Base-by-base conservation (phyloP, 2,888 invertebrate genomes). In the Acrobasis repandana region DNA sequence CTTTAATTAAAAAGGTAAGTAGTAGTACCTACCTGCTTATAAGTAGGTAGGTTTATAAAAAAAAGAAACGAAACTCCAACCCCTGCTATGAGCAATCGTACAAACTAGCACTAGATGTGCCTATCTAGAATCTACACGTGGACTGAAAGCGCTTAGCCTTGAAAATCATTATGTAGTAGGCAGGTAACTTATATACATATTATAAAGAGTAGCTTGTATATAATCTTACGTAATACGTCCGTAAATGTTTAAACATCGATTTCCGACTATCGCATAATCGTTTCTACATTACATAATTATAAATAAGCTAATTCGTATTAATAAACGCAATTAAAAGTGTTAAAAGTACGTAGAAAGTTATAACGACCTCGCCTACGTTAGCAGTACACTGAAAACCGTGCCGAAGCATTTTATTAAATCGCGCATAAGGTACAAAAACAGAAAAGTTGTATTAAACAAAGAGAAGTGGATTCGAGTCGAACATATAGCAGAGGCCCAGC, bases 391-490 rank as follows among this genome's bases (percentile, higher is more conserved):
- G 85, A 85, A 87, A 87, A 85, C 71, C 79, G 73, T 83, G 74
- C 71, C 78, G 75, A 76, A 78, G 73, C 72, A 77, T 80, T 43
- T 76, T 75, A 76, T 74, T 65, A 74, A 76, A 79, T 69, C 75
- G 76, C 76, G 72, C 73, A 73, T 79, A 76, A 73, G 81, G 75
- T 76, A 76, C 80, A 88, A 86, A 87, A 90, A 76, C 80, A 88
- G 86, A 87, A 90, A 91, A 89, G 88, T 90, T 85, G 88, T 86
- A 85, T 83, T 80, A 82, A 83, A 89, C 88, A 87, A 90, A 88
- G 86, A 83, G 76, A 74, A 84, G 81, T 82, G 81, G 72, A 79
- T 76, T 80, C 75, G 81, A 77, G 81, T 90, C 87, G 81, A 86
- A 88, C 80, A 83, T 83, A 80, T 82, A 76, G 79, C 77, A 82